These are phyloP conservation scores for Lichenostomus cassidix DNA, from an alignment of 2,113 vertebrate genomes.

Conservation along the genomic window DNA sequence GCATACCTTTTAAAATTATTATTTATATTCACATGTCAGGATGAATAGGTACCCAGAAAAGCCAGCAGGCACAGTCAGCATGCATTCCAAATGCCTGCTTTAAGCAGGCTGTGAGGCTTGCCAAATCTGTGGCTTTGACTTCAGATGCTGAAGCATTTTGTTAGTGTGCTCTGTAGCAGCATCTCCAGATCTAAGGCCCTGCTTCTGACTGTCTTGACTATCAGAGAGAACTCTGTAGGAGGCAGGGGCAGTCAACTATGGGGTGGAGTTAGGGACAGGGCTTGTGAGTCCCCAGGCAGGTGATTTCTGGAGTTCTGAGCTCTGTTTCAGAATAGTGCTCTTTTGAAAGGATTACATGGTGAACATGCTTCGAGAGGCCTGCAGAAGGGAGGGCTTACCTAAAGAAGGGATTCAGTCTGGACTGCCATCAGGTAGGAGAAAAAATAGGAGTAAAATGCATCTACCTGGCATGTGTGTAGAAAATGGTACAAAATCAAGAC, in stretches of 20 bases:
- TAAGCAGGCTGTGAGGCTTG: not conserved
- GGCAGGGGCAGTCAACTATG: not conserved
- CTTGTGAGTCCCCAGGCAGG: not conserved
- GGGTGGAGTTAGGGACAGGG: not conserved
- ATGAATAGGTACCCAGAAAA: not conserved
- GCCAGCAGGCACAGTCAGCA: not conserved
- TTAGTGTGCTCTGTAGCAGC: not conserved
- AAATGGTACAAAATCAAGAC: not conserved
- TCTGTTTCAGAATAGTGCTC: not conserved
- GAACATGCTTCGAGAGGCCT: not conserved
- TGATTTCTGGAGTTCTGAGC: not conserved
- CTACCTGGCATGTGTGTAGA: constrained; percentile 10
- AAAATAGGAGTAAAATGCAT: not conserved
- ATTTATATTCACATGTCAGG: not conserved
- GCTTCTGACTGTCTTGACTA: not conserved
- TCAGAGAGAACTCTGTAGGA: not conserved
- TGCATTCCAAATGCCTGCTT: not conserved
- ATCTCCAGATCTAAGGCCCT: not conserved
- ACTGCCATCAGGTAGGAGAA: not conserved
- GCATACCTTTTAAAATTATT: not conserved
- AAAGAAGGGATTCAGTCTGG: not conserved
- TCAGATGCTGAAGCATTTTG: not conserved
- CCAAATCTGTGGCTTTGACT: not conserved
- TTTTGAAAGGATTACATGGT: not conserved
- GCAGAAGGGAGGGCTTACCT: not conserved